Evolutionary conservation across 2,797 vertebrate genomes (phyloP), one percentile per base, ranked within the genome.

Genomic region (Gallinago stenura): DNA sequence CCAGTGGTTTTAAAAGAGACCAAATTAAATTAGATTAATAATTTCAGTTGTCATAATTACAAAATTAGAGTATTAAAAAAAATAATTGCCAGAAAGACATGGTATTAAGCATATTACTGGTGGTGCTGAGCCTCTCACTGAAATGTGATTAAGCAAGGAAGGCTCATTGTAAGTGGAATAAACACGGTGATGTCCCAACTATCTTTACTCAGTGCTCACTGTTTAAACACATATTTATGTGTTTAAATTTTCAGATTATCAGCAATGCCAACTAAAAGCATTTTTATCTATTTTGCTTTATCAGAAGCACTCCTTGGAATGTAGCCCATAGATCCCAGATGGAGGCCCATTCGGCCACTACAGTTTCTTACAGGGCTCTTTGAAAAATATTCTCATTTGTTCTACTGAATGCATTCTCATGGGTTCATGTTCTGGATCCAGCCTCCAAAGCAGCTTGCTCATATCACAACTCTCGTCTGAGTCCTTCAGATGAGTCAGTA

Each of bases 11-110:
- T 86, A 85, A 96, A 82, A 91, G 83, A 95, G 58, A 68, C 18
- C 18, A 89, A 96, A 91, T 76, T 87, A 96, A 97, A 97, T 62
- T 86, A 56, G 43, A 92, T 95, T 11, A 95, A 87, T 95, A 96
- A 75, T 89, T 95, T 93, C 80, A 87, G 56, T 61, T 95, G 83
- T 96, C 78, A 85, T 84, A 95, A 96, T 95, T 95, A 94, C 31
- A 68, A 87, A 97, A 97, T 94, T 84, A 89, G 19, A 82, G 28
- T 72, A 96, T 79, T 96, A 64, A 81, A 83, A 94, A 93, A 90
- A 70, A 54, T 45, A 45, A 22, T 21, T 86, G 28, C n/a, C 45
- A 71, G 53, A 87, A 87, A 96, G 14, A 60, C n/a, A 12, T 6
- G 5, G 8, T n/a, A 54, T 62, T 56, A 86, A 79, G 21, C 25